A percentile compares a stretch with the other conserved stretches of the same genome.
Evolutionary conservation across 2,113 vertebrate genomes (phyloP).

Genomic region (Datnioides undecimradiatus): DNA sequence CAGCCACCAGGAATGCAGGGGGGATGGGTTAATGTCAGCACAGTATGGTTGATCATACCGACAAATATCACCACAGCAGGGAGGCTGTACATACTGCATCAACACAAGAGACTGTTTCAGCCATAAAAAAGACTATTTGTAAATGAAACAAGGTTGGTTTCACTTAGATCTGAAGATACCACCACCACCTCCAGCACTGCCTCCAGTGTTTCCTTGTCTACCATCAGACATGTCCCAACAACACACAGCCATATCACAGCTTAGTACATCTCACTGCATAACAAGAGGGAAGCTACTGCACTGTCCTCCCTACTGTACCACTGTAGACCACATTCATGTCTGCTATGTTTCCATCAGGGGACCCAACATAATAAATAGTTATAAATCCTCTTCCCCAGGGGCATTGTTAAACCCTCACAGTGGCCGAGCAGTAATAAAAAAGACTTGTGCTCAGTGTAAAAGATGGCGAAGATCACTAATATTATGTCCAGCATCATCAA

Average conservation of each 20-base stretch:
- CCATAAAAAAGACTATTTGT: constrained; percentile 35
- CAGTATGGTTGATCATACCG: constrained; percentile 52
- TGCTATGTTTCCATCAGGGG: constrained; percentile 33
- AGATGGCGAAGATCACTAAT: constrained; percentile 44
- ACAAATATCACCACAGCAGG: constrained; percentile 39
- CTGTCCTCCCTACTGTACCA: background rate
- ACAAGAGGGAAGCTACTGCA: constrained; percentile 15
- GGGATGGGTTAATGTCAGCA: constrained; percentile 53
- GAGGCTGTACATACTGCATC: constrained; percentile 21
- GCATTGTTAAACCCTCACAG: constrained; percentile 51
- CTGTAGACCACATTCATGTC: constrained; percentile 1
- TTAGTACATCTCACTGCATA: constrained; percentile 26
- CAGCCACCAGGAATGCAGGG: constrained; percentile 54
- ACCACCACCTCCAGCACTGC: background rate
- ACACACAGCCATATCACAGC: constrained; percentile 25
- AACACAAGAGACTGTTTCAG: constrained; percentile 17
- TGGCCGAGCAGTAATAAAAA: constrained; percentile 53
- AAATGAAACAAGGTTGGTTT: constrained; percentile 41
- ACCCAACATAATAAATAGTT: constrained; percentile 48
- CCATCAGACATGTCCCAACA: constrained; percentile 51
- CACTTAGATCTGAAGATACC: constrained; percentile 36
- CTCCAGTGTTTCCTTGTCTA: constrained; percentile 17
- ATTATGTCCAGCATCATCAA: constrained; percentile 23
- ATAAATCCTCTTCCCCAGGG: constrained; percentile 54
- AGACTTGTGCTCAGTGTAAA: constrained; percentile 42